These are phyloP conservation scores for Meiosimyza platycephala DNA, from an alignment of 2,888 invertebrate genomes.

Conservation along the genomic window DNA sequence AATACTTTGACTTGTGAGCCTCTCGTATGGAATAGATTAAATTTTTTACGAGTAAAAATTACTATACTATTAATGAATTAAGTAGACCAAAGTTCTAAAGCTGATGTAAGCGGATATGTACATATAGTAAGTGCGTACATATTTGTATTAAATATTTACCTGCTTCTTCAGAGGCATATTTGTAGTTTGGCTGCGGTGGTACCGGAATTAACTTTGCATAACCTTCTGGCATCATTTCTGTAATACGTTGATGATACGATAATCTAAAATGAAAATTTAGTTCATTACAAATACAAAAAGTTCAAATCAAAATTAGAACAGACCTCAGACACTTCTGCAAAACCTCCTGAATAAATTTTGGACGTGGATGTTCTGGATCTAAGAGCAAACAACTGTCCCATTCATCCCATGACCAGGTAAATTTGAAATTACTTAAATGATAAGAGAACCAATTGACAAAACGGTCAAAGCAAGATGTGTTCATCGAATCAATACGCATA, in stretches of 20 bases:
- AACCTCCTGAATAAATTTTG: conserved; percentile 93
- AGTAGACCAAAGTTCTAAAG: too few species aligned
- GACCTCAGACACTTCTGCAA: conserved; percentile 91
- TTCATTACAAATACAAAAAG: neutral
- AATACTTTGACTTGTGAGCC: too few species aligned
- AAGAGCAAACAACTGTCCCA: conserved; percentile 89
- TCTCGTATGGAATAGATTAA: too few species aligned
- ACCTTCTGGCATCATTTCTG: conserved; percentile 90
- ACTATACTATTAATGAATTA: too few species aligned
- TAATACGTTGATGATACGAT: conserved; percentile 93
- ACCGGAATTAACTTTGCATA: conserved; percentile 87
- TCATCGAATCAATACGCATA: conserved; percentile 96
- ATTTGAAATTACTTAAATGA: conserved; percentile 99
- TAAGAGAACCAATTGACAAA: conserved; percentile 98
- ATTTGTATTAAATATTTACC: conserved; percentile 72
- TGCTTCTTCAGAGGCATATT: conserved; percentile 90
- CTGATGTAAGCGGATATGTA: too few species aligned
- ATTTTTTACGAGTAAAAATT: too few species aligned
- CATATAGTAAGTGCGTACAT: too few species aligned
- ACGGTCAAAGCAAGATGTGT: conserved; percentile 94
- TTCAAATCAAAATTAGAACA: conserved; percentile 37
- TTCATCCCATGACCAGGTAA: conserved; percentile 98
- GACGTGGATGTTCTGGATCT: conserved; percentile 90
- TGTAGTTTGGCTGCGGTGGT: conserved; percentile 88
- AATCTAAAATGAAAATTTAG: conserved; percentile 70